Base-by-base conservation (phyloP, 2,888 invertebrate species). In the Xestia sexstrigata region DNA sequence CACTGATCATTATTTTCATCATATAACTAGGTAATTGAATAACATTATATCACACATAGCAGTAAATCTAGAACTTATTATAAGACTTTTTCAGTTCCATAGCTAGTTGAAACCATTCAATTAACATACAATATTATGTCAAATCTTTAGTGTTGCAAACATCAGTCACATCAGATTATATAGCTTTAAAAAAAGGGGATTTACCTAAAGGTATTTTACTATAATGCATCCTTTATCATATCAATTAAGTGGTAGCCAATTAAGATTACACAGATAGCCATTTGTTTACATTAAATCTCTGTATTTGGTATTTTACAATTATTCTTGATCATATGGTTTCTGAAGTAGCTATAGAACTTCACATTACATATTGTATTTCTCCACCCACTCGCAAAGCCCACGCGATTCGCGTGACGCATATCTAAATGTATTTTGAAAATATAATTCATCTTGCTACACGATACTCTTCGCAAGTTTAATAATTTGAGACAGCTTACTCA, bases 41-140 rank as follows among this genome's bases (percentile, higher is more conserved):
- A 86, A 84, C 79, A 82, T 84, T 89, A 89, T 89, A 88, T 89
- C 89, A 89, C 89, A 88, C 88, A 83, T 86, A 89, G 86, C 81
- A 84, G 71, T 87, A 76, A 82, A 87, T 75, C 84, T 89, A 87
- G 69, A 42, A 81, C 80, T 88, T 84, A 88, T 76, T 23, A 65
- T 76, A 74, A 78, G 30, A 49, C 49, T 35, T 71, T 63, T 58
- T 26, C 74, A 81, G 81, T 83, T 83, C 78, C 67, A 71, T 81
- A 81, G 87, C 76, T 72, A 70, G 23, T 66, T 73, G 47, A 66
- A 66, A 71, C 66, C 52, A 55, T 75, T n/a, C 13, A 42, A n/a
- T 65, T 65, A 42, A 65, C 15, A 3, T 42, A 42, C 15, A 1
- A n/a, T 7, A 65, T n/a, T 9, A 39, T 23, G 6, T 39, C 42